Conservation (phyloP, 2,797 vertebrate genomes). For the Sebastes vulpes region DNA sequence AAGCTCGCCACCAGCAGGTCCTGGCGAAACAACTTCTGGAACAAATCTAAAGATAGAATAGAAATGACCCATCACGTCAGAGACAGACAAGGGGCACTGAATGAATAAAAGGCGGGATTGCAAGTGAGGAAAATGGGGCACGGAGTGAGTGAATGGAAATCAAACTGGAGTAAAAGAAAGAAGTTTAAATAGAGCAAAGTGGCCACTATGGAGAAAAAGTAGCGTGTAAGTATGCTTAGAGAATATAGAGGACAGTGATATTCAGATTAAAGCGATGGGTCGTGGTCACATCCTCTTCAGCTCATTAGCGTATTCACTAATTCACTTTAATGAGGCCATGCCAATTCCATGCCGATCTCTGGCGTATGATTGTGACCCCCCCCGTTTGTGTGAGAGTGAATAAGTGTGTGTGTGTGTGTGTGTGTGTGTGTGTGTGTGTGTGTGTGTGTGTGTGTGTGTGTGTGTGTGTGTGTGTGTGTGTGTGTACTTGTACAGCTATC, state of each 20-base stretch:
- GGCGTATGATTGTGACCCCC: constrained; percentile 37
- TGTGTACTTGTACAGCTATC: too few species aligned
- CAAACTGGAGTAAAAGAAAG: background rate
- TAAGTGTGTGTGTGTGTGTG: background rate
- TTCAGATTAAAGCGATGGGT: background rate
- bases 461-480: constrained; percentile 5
- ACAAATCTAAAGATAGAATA: constrained; percentile 88
- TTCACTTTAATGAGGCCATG: constrained; percentile 47
- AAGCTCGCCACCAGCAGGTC: constrained; percentile 97
- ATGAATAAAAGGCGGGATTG: background rate
- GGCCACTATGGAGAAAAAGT: background rate
- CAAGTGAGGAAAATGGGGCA: background rate
- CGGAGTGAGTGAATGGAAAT: background rate
- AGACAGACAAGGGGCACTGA: background rate
- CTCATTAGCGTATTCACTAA: constrained; percentile 55
- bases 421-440: background rate
- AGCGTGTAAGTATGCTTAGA: background rate
- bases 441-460: background rate
- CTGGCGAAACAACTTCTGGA: constrained; percentile 98
- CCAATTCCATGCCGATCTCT: constrained; percentile 33
- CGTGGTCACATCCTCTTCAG: constrained; percentile 30
- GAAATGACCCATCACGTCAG: background rate
- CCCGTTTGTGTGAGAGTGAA: background rate
- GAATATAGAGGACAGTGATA: constrained; percentile 12
- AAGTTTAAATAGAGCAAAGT: constrained; percentile 23